Base-by-base conservation (phyloP, 2,888 invertebrate genomes). In the Drosophila merina region DNA sequence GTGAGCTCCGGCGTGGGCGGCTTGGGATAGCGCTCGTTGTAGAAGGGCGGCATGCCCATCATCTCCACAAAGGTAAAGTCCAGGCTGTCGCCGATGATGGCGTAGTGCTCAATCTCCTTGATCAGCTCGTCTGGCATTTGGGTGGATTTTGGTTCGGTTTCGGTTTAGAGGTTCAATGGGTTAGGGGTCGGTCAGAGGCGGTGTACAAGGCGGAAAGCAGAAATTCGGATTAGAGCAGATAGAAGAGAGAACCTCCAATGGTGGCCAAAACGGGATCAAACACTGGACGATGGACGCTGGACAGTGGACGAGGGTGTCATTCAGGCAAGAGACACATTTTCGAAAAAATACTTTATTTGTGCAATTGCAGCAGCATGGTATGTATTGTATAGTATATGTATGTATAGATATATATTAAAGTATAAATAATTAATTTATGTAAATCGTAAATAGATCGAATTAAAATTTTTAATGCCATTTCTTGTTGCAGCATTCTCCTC, bases 21-120 rank as follows among this genome's bases (percentile, higher is more conserved):
- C 64, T 92, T 92, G 38, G 92, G 92, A 76, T 91, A 87, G 38
- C 91, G 90, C 31, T 91, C 91, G 68, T 90, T 91, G 74, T 90
- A 92, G 74, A 82, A 83, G 14, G 93, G 92, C 84, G 93, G 92
- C 77, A 94, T 93, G 85, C 94, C 94, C 92, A 94, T 93, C 86
- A 95, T 93, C 92, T 98, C 97, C 90, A 96, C 95, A 94, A 98
- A 97, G 85, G 98, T 97, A 92, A 95, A 94, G 93, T 98, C 98
- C 94, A 98, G 94, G 93, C 96, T 97, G 92, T 97, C 96, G 88
- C 96, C 96, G 93, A 98, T 96, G 92, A 95, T 94, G 93, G 97
- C 97, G 95, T 95, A 98, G 93, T 95, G 95, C 94, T 98, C 97
- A 93, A 96, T 97, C 93, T 96, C 96, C 91, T 93, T 93, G 93